phyloP scores from a whole-genome alignment of 2,888 invertebrate genomes.

The Tetragnatha montana region DNA sequence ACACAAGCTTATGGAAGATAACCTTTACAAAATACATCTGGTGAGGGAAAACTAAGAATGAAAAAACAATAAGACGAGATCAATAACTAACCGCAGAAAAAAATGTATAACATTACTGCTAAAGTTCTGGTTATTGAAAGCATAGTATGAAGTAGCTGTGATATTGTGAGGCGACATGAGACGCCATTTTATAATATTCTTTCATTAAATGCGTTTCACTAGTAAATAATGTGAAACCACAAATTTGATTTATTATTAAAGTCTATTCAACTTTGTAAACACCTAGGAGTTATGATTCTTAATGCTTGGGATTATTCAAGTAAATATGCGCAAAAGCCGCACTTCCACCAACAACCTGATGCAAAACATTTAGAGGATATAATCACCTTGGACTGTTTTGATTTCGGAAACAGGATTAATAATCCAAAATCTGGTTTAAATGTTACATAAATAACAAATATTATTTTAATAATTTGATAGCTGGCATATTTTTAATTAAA shows the following conservation, averaged over 20 bases:
- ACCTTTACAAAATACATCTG: too few species aligned
- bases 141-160: slow-evolving; percentile 5
- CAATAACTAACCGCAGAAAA: too few species aligned
- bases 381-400: not conserved
- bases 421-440: not conserved
- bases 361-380: not conserved
- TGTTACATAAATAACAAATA: not conserved
- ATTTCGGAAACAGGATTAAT: not conserved
- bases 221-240: not conserved
- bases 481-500: slow-evolving; percentile 63
- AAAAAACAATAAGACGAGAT: too few species aligned
- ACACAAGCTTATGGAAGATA: too few species aligned
- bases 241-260: not conserved
- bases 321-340: slow-evolving; percentile 37
- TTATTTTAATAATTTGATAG: slow-evolving; percentile 29
- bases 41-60: too few species aligned
- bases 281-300: slow-evolving; percentile 15
- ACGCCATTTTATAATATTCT: slow-evolving; percentile 54
- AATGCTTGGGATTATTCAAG: slow-evolving; percentile 16
- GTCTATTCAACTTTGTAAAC: not conserved
- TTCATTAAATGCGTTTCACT: not conserved
- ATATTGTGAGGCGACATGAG: slow-evolving; percentile 47
- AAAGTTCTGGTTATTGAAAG: too few species aligned
- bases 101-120: too few species aligned
- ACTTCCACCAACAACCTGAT: slow-evolving; percentile 10